These are phyloP conservation scores for Sarcophaga subvicina DNA, from an alignment of 2,888 invertebrate species.

Conservation along the genomic window DNA sequence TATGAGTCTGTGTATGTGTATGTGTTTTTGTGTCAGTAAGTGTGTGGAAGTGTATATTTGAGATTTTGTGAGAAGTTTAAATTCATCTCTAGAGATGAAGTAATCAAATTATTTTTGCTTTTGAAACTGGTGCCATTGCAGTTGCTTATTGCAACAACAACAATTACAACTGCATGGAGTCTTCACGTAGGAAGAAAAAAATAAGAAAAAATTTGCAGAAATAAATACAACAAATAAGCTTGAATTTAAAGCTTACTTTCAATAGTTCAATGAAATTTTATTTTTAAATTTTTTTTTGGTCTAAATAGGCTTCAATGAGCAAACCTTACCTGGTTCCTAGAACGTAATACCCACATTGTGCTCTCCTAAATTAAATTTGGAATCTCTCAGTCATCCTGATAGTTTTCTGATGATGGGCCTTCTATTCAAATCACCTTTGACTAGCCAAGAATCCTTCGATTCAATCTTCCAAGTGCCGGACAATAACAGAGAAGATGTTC, in stretches of 20 bases:
- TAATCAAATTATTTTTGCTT: constrained; percentile 69
- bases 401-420: no score
- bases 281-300: fast-evolving
- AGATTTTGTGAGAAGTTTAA: constrained; percentile 65
- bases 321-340: fast-evolving
- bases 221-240: no score
- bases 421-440: no score
- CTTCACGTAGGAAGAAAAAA: not conserved
- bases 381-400: no score
- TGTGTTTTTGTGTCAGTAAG: constrained; percentile 20
- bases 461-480: no score
- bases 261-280: no score
- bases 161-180: not conserved
- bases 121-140: constrained; percentile 34
- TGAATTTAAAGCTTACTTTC: no score
- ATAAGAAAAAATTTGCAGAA: not conserved
- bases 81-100: constrained; percentile 74
- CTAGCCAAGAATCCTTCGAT: no score
- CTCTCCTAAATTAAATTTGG: no score
- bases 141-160: constrained; percentile 27
- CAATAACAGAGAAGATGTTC: no score
- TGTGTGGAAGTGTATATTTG: constrained; percentile 20
- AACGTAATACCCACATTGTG: no score
- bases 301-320: no score
- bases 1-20: not conserved